A percentile compares a stretch with the other conserved stretches of the same genome.
Evolutionary conservation across 1,140 invertebrate species (phyloP).

Genomic region (Limonius californicus): DNA sequence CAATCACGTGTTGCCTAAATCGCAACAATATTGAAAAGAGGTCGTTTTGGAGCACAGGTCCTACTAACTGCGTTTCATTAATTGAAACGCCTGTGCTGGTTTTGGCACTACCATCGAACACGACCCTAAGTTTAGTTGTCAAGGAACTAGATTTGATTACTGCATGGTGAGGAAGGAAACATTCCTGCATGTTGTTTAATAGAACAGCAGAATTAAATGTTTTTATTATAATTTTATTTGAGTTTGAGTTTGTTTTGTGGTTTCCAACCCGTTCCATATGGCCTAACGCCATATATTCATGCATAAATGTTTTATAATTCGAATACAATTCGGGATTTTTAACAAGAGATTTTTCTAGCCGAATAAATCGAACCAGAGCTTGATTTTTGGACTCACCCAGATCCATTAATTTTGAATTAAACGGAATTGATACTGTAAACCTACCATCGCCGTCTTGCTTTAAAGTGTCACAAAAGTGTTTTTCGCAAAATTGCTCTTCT

Average conservation of each 20-base stretch:
- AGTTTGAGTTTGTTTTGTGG: no score
- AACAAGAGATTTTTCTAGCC: no score
- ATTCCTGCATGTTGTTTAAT: conserved; percentile 1
- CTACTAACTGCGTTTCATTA: background rate
- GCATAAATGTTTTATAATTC: conserved; percentile 25
- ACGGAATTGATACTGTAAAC: conserved; percentile 16
- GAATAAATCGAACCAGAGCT: no score
- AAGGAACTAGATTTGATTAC: conserved; percentile 29
- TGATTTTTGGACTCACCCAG: conserved; percentile 16
- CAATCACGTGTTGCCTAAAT: background rate
- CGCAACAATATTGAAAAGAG: background rate
- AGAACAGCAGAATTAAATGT: background rate
- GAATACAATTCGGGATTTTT: no score
- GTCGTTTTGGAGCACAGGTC: background rate
- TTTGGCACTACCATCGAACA: conserved; percentile 32
- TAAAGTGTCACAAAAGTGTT: background rate
- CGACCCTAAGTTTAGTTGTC: conserved; percentile 35
- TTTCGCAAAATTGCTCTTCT: background rate
- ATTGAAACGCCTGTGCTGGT: conserved; percentile 3
- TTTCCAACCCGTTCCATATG: no score
- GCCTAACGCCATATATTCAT: conserved; percentile 33
- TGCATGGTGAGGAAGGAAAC: conserved; percentile 36
- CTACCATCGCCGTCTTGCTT: conserved; percentile 1
- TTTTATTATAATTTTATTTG: background rate
- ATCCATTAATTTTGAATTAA: background rate